Conservation (phyloP, 2,113 vertebrate genomes). For the Aptenodytes patagonicus region DNA sequence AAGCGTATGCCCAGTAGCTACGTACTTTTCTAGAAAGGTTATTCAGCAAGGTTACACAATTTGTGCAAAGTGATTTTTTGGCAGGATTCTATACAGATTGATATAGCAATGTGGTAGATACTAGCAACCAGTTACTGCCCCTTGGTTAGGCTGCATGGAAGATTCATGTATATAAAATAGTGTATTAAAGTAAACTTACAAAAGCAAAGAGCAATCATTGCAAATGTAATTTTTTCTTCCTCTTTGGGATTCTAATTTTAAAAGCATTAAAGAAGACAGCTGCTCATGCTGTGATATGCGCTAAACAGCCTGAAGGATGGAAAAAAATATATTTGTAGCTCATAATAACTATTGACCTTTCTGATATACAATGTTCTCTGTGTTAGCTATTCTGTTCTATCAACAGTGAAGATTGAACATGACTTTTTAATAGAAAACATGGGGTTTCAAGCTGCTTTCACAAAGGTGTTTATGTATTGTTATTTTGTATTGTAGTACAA, state of each 20-base stretch:
- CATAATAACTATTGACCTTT: conserved; percentile 88
- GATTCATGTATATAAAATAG: conserved; percentile 81
- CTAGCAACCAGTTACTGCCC: conserved; percentile 48
- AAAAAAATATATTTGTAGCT: conserved; percentile 87
- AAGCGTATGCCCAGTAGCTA: neutral
- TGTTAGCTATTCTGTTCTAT: conserved; percentile 85
- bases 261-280: conserved; percentile 86
- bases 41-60: conserved; percentile 51
- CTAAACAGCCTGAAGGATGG: conserved; percentile 85
- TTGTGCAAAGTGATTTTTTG: conserved; percentile 52
- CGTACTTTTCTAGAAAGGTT: neutral
- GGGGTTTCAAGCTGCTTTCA: conserved; percentile 79
- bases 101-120: conserved; percentile 44
- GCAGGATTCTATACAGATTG: conserved; percentile 47
- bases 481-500: conserved; percentile 78
- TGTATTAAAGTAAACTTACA: conserved; percentile 84
- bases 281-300: conserved; percentile 83
- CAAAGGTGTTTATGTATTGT: conserved; percentile 83
- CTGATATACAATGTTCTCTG: conserved; percentile 83
- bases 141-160: conserved; percentile 63
- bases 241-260: conserved; percentile 86
- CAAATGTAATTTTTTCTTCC: conserved; percentile 82
- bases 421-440: conserved; percentile 88
- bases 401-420: conserved; percentile 86
- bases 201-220: conserved; percentile 83